A percentile compares a stretch with the other conserved stretches of the same genome.
Evolutionary conservation across 2,113 vertebrate species (phyloP).

Genomic region (Dolichotis patagonum): DNA sequence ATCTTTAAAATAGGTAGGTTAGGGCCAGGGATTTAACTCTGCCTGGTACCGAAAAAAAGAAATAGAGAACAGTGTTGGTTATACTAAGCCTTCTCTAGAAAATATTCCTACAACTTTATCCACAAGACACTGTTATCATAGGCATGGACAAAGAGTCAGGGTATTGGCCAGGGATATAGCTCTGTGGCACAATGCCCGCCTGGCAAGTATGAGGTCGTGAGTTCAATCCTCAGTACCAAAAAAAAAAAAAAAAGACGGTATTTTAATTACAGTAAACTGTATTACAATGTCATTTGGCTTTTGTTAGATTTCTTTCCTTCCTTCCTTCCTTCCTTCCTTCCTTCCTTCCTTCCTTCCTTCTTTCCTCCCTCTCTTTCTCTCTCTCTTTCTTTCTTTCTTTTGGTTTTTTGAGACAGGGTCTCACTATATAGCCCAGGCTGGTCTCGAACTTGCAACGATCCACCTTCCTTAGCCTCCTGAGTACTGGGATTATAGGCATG

Average conservation of each 20-base stretch:
- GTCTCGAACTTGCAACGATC: no score
- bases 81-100: not conserved
- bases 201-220: no score
- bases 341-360: not conserved
- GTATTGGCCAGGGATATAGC: no score
- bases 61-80: not conserved
- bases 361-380: no score
- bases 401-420: no score
- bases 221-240: no score
- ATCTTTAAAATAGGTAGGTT: not conserved
- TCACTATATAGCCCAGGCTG: no score
- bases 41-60: not conserved
- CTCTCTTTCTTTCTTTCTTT: not conserved
- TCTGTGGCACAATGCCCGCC: no score
- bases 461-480: not conserved
- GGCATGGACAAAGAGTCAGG: not conserved
- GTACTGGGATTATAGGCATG: not conserved
- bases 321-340: not conserved
- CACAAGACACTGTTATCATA: constrained; percentile 3
- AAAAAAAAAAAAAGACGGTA: not conserved
- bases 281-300: constrained; percentile 26
- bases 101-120: not conserved
- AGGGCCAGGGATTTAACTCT: not conserved
- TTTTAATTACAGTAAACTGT: constrained; percentile 47
- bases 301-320: not conserved